These are phyloP conservation scores for Drosophila chauvacae DNA, from an alignment of 1,140 invertebrate species.

Conservation along the genomic window DNA sequence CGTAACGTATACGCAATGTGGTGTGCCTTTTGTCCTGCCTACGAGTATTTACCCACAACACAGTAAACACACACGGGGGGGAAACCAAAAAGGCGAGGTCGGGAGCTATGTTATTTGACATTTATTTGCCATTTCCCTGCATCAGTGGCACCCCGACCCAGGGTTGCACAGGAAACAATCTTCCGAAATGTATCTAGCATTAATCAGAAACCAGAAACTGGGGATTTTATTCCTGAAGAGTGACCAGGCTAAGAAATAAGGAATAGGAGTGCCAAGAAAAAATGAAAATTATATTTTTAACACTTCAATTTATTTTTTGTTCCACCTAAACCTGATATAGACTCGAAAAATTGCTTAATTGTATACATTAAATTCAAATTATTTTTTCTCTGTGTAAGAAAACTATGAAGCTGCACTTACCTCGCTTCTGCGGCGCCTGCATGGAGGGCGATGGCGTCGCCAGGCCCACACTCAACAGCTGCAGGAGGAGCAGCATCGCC, in stretches of 20 bases:
- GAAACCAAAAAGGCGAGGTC: slow-evolving; percentile 7
- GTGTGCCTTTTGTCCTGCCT: slow-evolving; percentile 65
- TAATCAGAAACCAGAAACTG: background rate
- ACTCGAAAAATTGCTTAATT: background rate
- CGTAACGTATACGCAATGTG: slow-evolving; percentile 72
- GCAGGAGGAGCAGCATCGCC: slow-evolving; percentile 57
- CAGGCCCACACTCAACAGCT: slow-evolving; percentile 54
- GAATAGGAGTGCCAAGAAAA: too few relatives aligned
- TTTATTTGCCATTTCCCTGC: slow-evolving; percentile 79
- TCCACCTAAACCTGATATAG: background rate
- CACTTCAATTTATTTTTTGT: too few relatives aligned
- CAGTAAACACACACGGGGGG: slow-evolving; percentile 23
- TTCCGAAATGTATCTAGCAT: background rate
- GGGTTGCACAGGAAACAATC: slow-evolving; percentile 11
- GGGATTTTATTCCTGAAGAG: background rate
- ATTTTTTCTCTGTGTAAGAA: slow-evolving; percentile 2
- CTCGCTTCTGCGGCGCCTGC: slow-evolving; percentile 81
- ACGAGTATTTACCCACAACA: slow-evolving; percentile 62
- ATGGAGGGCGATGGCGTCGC: slow-evolving; percentile 75
- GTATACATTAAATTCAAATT: accelerated
- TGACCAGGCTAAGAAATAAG: too few relatives aligned
- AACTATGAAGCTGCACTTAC: slow-evolving; percentile 46
- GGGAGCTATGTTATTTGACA: slow-evolving; percentile 74
- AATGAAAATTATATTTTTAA: too few relatives aligned
- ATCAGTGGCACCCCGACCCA: slow-evolving; percentile 17